These are phyloP conservation scores for Synergus laeviventris DNA, from an alignment of 2,888 invertebrate species.

Conservation along the genomic window DNA sequence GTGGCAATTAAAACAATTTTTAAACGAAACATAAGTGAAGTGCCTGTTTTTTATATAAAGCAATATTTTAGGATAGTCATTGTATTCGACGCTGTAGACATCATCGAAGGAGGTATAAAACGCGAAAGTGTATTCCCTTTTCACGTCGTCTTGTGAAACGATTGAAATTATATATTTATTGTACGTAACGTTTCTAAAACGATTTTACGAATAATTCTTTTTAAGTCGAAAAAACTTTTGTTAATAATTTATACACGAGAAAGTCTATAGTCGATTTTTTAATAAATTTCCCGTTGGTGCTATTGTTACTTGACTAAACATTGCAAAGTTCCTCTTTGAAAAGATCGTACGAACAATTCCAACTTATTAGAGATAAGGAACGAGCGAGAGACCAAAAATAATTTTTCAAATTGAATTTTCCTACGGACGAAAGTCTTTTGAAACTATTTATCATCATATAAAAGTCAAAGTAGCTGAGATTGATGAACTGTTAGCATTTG, in stretches of 20 bases:
- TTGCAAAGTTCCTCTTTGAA: slow-evolving; percentile 24
- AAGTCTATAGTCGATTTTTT: slow-evolving; percentile 16
- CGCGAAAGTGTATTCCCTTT: slow-evolving; percentile 18
- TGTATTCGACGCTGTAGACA: slow-evolving; percentile 14
- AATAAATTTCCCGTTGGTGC: slow-evolving; percentile 28
- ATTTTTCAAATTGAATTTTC: slow-evolving; percentile 15
- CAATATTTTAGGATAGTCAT: slow-evolving; percentile 36
- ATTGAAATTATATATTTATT: slow-evolving; percentile 17
- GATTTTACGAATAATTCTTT: slow-evolving; percentile 29
- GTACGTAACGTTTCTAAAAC: slow-evolving; percentile 33
- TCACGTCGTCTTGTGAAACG: slow-evolving; percentile 19
- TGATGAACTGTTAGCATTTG: slow-evolving; percentile 10
- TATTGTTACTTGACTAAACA: slow-evolving; percentile 5
- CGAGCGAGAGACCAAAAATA: slow-evolving; percentile 27
- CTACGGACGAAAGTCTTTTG: not conserved
- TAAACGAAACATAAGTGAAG: slow-evolving; percentile 37
- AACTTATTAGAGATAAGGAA: slow-evolving; percentile 9
- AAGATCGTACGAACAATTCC: slow-evolving; percentile 1
- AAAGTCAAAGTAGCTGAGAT: not conserved
- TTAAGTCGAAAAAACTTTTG: not conserved
- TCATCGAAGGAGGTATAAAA: slow-evolving; percentile 34
- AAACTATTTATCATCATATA: slow-evolving; percentile 5
- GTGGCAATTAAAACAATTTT: slow-evolving; percentile 39
- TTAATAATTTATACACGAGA: slow-evolving; percentile 3
- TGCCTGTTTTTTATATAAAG: slow-evolving; percentile 38